Base-by-base conservation (phyloP, 2,797 vertebrate genomes). In the Siniperca undulata region DNA sequence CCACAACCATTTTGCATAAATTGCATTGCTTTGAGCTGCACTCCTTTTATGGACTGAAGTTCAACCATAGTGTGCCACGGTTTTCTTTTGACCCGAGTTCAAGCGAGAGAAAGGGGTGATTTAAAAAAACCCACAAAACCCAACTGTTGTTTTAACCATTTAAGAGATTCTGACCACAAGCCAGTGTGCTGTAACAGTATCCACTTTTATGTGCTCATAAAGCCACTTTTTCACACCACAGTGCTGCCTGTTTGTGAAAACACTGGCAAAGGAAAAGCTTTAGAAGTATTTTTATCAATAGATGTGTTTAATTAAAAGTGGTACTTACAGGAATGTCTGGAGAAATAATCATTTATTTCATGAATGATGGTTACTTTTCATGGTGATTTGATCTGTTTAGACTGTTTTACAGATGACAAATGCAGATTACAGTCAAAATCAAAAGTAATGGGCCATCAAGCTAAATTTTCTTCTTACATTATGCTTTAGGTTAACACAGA, bases 91-190 rank as follows among this genome's bases (percentile, higher is more conserved):
- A 92, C 89, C 87, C 24, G 7, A 73, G 81, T 85, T 88, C 83
- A 83, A 84, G 79, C 13, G 10, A 85, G 64, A 84, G 81, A 86
- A 86, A 87, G 60, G 60, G 69, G 64, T 74, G 70, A 83, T 82
- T 88, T 86, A 27, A 71, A 84, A 81, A 87, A 85, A 38, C 12
- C 80, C 89, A 86, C 86, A 87, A 89, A 89, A 86, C 70, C 88
- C 86, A 40, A 90, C 86, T 93, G 93, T 93, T 92, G 87, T 90
- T 92, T 88, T 86, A 90, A 80, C 89, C 81, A 84, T 92, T 89
- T 82, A 92, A 83, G 84, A 81, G 88, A 85, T 72, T 81, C 59
- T 72, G 86, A 92, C 91, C 90, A 86, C 92, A 88, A 85, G 84
- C 85, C 92, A 83, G 80, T n/a, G 61, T n/a, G 70, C 81, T 86